Evolutionary conservation across 2,888 invertebrate genomes (phyloP), one percentile per base, ranked within the genome.

Genomic region (Ophioninae sp.): DNA sequence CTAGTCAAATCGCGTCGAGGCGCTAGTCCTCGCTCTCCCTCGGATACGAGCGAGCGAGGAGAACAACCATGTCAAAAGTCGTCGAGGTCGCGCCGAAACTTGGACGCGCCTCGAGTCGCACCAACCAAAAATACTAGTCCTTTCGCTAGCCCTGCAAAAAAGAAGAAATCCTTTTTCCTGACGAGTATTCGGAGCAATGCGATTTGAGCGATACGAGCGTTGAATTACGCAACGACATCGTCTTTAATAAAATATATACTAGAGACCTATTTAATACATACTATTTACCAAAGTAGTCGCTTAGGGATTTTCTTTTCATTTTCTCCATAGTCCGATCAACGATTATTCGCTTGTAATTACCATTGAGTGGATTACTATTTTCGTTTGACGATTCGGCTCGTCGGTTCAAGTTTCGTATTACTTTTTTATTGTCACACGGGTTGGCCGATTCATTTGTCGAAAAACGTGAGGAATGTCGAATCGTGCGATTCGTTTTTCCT

Each of bases 181-280:
- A n/a, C n/a, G n/a, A n/a, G n/a, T n/a, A n/a, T n/a, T n/a, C n/a
- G n/a, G n/a, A n/a, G n/a, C n/a, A n/a, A n/a, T n/a, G n/a, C n/a
- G n/a, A n/a, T n/a, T n/a, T n/a, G n/a, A 30, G 30, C 30, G 30
- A 90, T 89, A 89, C 79, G 85, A 59, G n/a, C 64, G 67, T 71
- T 80, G 23, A 79, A 69, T 44, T 37, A 56, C 64, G 51, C 76
- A 65, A 79, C 68, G 76, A 74, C 63, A 74, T 63, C 65, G 81
- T 79, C 71, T 44, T 56, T 20, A 61, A 79, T 79, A 75, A 20
- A 58, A 37, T 9, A 8, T 10, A 23, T 10, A 17, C 69, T 9
- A 56, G 5, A 39, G 23, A 51, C 9, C 44, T 22, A 13, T 63
- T 64, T 13, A n/a, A 39, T 59, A 80, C 76, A 23, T 51, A 78